Evolutionary conservation across 2,797 vertebrate species (phyloP), one percentile per base, ranked within the genome.

Genomic region (Nyctalus aviator): DNA sequence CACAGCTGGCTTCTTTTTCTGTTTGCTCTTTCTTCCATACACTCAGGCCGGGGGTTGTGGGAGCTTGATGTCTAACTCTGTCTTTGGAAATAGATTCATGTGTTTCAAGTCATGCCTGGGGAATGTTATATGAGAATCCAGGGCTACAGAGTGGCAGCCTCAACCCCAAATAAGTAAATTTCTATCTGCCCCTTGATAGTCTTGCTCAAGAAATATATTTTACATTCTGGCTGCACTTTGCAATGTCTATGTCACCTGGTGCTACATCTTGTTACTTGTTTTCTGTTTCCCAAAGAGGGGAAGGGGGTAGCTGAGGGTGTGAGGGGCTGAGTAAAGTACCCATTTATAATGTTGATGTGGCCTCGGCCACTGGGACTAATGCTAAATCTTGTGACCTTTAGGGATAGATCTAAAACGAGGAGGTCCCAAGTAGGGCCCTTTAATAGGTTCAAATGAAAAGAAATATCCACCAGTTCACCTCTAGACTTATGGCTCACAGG

Each of bases 71-170:
- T 90, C 83, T 78, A 44, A 64, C 68, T 88, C 55, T 20, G 10
- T 77, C 64, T 95, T 59, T 37, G 32, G 84, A 88, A 88, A 83
- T 66, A 93, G 84, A 90, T 57, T 90, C 84, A 30, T 85, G 41
- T 83, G 69, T 90, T 83, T 84, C 87, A 95, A 95, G 62, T 30
- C n/a, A 62, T 44, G 68, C 62, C 90, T 57, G 20, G 93, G 32
- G 30, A 75, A 46, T 0, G 0, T 71, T 96, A 32, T 94, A 59
- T 93, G 83, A 94, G 92, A 96, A 75, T 75, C 53, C 2, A 30
- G 44, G 64, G 37, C 68, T 53, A 2, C 27, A 21, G 53, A 87
- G 20, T 69, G 50, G 57, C 53, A 75, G 25, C 68, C 44, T 82
- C 21, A 84, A 71, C 12, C 72, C 0, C 0, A 84, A 82, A 87